Evolutionary conservation across 2,888 invertebrate genomes (phyloP), one percentile per base, ranked within the genome.

Genomic region (Phlogophora meticulosa): DNA sequence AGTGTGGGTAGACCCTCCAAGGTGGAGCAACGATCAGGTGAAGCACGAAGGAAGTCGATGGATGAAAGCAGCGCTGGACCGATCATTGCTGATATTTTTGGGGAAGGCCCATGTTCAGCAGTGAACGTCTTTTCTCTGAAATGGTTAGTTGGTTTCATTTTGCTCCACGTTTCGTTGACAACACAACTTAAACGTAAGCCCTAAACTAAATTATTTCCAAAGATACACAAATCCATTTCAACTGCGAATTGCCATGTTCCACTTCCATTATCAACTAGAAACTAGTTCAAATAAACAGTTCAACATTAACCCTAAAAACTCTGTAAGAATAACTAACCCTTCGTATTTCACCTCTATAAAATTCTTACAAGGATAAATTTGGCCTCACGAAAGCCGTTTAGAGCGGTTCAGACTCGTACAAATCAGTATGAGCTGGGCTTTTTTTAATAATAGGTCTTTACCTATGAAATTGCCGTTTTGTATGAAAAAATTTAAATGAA

Each of bases 331-430:
- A 73, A 63, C 45, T 57, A 68, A 66, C 46, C 28, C 32, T 45
- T 56, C 61, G 32, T 48, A 70, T 64, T 67, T 63, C 57, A 58
- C 57, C 32, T 61, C 43, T 13, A 43, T 66, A 69, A 72, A 66
- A 70, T 49, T 65, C 55, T 73, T 65, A 45, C 17, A 49, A 66
- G 40, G 38, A 66, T 69, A 68, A 62, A 65, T 59, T 66, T 62
- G 36, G 42, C 24, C 52, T 42, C 61, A 74, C 56, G 60, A 64
- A 66, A 67, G 52, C 43, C 7, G 43, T 53, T 52, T 32, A 40
- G 24, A 45, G 17, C 34, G 11, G 51, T 67, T 57, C 40, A 58
- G 58, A 34, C 17, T 55, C 36, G 43, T 69, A 45, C 20, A 72
- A 61, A 48, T 51, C 34, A 2, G 48, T 73, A 51, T 32, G 40